Conservation (phyloP, 2,797 vertebrate species). For the Manis crassicaudata region DNA sequence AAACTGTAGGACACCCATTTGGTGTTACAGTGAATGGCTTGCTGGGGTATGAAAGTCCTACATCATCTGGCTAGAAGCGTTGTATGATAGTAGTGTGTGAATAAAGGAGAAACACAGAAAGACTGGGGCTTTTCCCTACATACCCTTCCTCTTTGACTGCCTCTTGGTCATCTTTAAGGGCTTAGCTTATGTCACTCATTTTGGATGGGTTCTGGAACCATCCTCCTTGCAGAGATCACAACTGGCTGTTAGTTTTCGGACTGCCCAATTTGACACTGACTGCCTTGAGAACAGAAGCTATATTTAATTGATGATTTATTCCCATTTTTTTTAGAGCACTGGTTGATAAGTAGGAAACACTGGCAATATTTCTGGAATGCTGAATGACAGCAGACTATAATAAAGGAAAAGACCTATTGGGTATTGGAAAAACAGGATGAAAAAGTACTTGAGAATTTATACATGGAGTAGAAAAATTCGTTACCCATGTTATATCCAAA, state of each 20-base stretch:
- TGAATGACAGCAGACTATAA: background rate
- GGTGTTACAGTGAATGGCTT: background rate
- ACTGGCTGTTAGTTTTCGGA: background rate
- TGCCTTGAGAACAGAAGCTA: background rate
- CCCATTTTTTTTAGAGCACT: background rate
- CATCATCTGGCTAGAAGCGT: background rate
- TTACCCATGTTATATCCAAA: background rate
- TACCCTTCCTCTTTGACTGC: background rate
- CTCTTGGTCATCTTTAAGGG: background rate
- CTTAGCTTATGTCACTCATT: background rate
- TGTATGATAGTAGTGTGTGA: background rate
- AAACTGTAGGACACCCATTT: background rate
- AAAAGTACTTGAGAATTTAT: background rate
- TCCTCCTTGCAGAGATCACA: background rate
- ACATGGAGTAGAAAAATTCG: background rate
- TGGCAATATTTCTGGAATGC: constrained; percentile 13
- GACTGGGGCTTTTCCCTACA: background rate
- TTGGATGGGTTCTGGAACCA: background rate
- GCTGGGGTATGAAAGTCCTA: background rate
- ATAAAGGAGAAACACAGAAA: background rate
- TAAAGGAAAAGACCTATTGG: background rate
- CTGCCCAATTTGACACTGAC: background rate
- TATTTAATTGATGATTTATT: background rate
- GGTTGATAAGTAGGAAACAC: background rate
- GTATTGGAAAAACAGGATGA: background rate